phyloP scores from a whole-genome alignment of 2,797 vertebrate species.

The Synanceia verrucosa region DNA sequence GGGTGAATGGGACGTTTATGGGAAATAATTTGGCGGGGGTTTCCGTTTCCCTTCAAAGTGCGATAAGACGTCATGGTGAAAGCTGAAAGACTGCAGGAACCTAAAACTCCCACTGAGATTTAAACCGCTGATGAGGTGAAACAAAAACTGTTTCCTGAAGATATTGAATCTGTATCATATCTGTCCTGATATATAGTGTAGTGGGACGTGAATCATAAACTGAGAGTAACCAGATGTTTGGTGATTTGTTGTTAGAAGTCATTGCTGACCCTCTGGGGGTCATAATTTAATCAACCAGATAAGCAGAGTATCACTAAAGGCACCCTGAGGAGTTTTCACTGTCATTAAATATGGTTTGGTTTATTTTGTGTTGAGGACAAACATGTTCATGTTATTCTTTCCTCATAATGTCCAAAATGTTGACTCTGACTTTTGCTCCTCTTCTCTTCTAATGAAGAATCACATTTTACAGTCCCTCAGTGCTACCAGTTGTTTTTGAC shows the following conservation, averaged over 20 bases:
- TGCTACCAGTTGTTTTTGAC: too few relatives aligned
- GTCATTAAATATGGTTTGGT: background rate
- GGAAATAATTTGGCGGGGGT: conserved; percentile 27
- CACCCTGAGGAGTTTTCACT: background rate
- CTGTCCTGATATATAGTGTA: background rate
- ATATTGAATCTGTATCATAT: conserved; percentile 4
- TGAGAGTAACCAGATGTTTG: conserved; percentile 29
- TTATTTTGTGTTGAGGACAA: background rate
- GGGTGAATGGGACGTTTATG: background rate
- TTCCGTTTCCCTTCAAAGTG: conserved; percentile 18
- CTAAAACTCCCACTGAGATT: conserved; percentile 34
- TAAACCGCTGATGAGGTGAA: conserved; percentile 30
- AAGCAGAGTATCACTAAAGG: background rate
- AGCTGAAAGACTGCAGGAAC: conserved; percentile 40
- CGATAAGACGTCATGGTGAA: conserved; percentile 21
- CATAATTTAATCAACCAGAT: background rate
- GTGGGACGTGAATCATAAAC: background rate
- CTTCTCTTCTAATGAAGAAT: background rate
- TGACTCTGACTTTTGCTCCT: background rate
- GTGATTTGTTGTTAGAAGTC: conserved; percentile 4
- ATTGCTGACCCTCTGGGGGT: background rate
- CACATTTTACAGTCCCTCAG: background rate
- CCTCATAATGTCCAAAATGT: background rate
- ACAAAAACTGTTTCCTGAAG: conserved; percentile 13
- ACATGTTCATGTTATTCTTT: rapidly evolving